These are phyloP conservation scores for Odontesthes bonariensis DNA, from an alignment of 2,113 vertebrate genomes.

Conservation along the genomic window DNA sequence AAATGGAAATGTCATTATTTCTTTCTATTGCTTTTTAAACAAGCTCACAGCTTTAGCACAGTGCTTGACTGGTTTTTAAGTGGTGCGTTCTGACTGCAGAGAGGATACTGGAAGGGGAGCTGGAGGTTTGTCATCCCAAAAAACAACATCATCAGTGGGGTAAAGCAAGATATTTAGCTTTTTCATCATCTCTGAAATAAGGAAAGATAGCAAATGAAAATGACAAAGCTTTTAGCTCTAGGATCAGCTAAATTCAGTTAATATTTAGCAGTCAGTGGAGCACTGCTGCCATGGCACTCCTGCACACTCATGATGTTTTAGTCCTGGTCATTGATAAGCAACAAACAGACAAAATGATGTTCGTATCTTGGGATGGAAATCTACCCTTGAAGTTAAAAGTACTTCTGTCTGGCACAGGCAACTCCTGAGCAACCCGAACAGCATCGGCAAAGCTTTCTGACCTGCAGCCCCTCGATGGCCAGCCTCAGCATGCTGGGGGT, in stretches of 20 bases:
- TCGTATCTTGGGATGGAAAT: no score
- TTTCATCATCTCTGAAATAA: background rate
- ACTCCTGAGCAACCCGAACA: background rate
- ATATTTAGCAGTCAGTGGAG: no score
- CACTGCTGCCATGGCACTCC: no score
- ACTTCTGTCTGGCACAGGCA: no score
- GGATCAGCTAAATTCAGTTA: no score
- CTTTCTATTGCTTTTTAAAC: constrained; percentile 34
- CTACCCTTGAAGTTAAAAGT: no score
- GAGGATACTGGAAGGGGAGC: constrained; percentile 20
- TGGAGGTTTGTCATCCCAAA: constrained; percentile 18
- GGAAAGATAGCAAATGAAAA: no score
- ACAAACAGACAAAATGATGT: no score
- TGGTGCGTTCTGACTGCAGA: constrained; percentile 26
- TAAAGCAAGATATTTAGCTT: background rate
- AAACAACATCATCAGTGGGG: background rate
- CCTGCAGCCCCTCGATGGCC: constrained; percentile 98
- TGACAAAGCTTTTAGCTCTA: no score
- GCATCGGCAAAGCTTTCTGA: constrained; percentile 43
- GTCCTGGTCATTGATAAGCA: no score
- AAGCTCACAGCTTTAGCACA: constrained; percentile 29
- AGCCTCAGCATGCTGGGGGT: constrained; percentile 97
- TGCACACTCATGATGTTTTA: no score
- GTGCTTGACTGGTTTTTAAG: constrained; percentile 22
- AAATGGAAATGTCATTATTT: constrained; percentile 52